Percentiles rank a stretch among this genome's conserved stretches.
Conservation (phyloP, 2,888 invertebrate genomes). For the Strigamia transsilvanica region DNA sequence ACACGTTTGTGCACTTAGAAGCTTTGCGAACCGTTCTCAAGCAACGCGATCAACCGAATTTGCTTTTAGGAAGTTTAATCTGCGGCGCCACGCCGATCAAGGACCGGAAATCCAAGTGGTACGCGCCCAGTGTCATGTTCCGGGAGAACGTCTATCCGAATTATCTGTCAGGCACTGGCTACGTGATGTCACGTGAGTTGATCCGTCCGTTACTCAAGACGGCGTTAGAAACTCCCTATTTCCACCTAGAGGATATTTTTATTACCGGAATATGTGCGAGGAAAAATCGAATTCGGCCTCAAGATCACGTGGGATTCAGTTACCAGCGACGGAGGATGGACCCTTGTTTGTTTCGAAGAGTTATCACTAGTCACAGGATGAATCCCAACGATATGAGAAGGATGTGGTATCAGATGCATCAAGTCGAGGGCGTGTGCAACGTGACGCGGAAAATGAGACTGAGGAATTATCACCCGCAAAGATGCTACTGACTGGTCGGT, state of each 20-base stretch:
- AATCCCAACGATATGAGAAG: conserved; percentile 58
- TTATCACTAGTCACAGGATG: conserved; percentile 60
- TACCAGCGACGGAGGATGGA: conserved; percentile 68
- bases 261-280: conserved; percentile 73
- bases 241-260: conserved; percentile 69
- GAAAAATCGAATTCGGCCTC: conserved; percentile 70
- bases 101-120: conserved; percentile 81
- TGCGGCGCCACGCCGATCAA: conserved; percentile 79
- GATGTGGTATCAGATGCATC: conserved; percentile 57
- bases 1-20: conserved; percentile 84
- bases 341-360: conserved; percentile 64
- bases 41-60: conserved; percentile 60
- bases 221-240: conserved; percentile 73
- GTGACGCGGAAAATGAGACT: background rate
- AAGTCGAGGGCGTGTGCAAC: background rate
- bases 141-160: conserved; percentile 76
- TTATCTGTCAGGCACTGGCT: conserved; percentile 83
- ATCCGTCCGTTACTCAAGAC: conserved; percentile 73
- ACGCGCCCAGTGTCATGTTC: conserved; percentile 82
- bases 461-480: conserved; percentile 7
- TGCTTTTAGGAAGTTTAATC: conserved; percentile 80
- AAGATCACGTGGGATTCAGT: conserved; percentile 74
- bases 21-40: conserved; percentile 67
- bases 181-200: conserved; percentile 76
- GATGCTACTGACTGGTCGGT: background rate